Conservation (phyloP, 1,140 invertebrate genomes). For the Phymastichus coffea region DNA sequence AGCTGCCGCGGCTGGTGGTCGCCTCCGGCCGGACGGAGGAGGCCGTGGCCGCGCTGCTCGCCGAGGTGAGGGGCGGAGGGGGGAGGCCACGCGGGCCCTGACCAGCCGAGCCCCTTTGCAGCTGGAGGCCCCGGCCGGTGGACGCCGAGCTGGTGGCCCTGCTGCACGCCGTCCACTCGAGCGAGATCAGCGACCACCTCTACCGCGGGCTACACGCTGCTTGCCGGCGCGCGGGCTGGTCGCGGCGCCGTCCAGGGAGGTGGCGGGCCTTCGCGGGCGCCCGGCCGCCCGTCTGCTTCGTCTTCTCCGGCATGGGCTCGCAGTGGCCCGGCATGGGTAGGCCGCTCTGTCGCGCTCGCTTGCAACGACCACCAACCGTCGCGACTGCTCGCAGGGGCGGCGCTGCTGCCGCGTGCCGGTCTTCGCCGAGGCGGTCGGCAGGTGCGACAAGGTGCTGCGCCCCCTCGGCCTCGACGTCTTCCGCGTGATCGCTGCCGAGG, state of each 20-base stretch:
- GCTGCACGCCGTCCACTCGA: background rate
- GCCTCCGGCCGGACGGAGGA: slow-evolving; percentile 63
- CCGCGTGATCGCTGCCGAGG: slow-evolving; percentile 61
- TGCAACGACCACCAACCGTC: too few species aligned
- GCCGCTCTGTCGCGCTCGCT: background rate
- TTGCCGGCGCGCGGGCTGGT: background rate
- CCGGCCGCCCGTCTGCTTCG: slow-evolving; percentile 42
- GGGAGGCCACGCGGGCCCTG: too few species aligned
- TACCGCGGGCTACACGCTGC: background rate
- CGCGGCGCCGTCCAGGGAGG: too few species aligned
- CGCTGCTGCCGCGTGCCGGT: background rate
- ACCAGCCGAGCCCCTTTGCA: too few species aligned
- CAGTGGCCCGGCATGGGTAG: slow-evolving; percentile 67
- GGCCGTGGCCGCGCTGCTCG: slow-evolving; percentile 43
- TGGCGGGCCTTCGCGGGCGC: too few species aligned
- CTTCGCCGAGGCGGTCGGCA: background rate
- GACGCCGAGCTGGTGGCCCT: background rate
- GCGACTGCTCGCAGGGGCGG: too few species aligned
- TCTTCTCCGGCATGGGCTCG: slow-evolving; percentile 69
- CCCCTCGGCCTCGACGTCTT: slow-evolving; percentile 61
- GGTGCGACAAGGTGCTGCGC: background rate
- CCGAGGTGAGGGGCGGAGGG: background rate
- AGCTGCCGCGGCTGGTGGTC: slow-evolving; percentile 52
- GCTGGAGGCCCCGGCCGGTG: background rate
- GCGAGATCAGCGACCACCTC: background rate